phyloP scores from a whole-genome alignment of 2,888 invertebrate species.

The Rugalucina vietnamica region DNA sequence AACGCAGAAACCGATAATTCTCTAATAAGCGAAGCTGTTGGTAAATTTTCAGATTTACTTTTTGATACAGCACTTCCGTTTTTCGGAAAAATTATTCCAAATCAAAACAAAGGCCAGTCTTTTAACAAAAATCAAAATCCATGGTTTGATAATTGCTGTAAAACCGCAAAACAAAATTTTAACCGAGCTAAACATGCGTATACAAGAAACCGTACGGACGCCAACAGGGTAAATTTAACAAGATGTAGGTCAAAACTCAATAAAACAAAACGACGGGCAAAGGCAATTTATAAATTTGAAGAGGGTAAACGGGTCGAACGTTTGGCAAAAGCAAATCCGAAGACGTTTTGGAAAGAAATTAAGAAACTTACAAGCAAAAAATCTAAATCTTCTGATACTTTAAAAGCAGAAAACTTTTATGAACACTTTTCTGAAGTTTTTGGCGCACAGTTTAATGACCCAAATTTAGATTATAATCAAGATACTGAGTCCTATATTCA shows the following conservation, averaged over 20 bases:
- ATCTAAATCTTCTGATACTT: neutral
- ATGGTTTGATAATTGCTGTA: neutral
- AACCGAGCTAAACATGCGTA: constrained; percentile 1
- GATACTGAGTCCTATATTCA: no score
- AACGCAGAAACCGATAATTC: neutral
- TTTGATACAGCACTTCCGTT: neutral
- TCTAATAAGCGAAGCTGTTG: neutral
- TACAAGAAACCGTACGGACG: neutral
- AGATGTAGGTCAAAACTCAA: neutral
- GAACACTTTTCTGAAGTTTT: neutral
- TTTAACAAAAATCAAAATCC: no score
- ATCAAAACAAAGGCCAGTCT: no score
- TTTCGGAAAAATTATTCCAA: neutral
- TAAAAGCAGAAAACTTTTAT: neutral
- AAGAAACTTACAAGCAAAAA: neutral
- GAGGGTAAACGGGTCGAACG: neutral
- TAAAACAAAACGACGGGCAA: neutral
- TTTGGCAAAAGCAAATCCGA: neutral
- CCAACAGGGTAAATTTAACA: neutral
- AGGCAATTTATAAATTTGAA: neutral
- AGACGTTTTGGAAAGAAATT: neutral
- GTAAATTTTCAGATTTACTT: neutral
- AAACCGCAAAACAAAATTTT: neutral
- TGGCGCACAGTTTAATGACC: neutral
- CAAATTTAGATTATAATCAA: neutral